phyloP scores from a whole-genome alignment of 1,140 invertebrate species.

The Holcopasites calliopsidis region DNA sequence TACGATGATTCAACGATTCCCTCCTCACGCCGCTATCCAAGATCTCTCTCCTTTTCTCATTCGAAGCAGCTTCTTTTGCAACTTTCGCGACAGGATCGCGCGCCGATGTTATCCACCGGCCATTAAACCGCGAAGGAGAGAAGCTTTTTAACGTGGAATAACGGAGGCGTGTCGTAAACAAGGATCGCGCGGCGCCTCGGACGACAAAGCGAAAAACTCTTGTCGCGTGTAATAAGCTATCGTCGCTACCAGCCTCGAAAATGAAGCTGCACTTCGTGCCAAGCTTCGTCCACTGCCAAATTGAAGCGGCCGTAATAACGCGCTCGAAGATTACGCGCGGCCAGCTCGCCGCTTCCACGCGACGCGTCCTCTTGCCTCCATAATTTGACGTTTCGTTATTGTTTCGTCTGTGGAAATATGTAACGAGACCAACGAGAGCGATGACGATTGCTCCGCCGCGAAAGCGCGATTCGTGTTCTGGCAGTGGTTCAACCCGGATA shows the following conservation, averaged over 20 bases:
- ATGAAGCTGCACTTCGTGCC: constrained; percentile 40
- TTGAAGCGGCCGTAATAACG: constrained; percentile 15
- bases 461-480: too few species aligned
- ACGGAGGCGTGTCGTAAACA: background rate
- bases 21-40: background rate
- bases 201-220: background rate
- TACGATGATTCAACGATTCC: background rate
- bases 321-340: constrained; percentile 4
- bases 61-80: background rate
- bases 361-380: background rate
- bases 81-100: background rate
- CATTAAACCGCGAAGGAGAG: background rate
- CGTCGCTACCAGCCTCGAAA: constrained; percentile 1
- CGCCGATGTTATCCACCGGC: background rate
- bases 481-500: background rate
- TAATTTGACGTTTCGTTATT: background rate
- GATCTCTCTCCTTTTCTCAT: background rate
- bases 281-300: constrained; percentile 23
- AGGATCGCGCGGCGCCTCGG: constrained; percentile 2
- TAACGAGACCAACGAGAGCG: background rate
- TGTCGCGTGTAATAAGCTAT: constrained; percentile 1
- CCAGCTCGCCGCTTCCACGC: background rate
- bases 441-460: background rate
- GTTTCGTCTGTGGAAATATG: background rate
- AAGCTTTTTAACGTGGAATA: too few species aligned